Conservation (phyloP, 2,797 vertebrate genomes). For the Falco peregrinus region DNA sequence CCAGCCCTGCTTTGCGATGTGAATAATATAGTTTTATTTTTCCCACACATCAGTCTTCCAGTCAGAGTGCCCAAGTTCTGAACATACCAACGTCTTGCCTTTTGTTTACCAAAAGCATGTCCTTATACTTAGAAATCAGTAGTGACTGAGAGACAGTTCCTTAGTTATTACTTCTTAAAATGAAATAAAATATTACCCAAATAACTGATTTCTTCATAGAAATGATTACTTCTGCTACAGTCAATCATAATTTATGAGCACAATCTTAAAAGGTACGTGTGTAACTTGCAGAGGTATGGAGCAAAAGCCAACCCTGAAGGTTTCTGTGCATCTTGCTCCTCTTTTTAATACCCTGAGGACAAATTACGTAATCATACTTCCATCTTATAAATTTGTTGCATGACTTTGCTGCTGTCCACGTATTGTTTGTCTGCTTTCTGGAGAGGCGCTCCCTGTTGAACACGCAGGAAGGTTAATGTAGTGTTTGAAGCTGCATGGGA, state of each 20-base stretch:
- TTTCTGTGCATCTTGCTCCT: background rate
- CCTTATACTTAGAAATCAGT: background rate
- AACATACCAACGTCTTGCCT: background rate
- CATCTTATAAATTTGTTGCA: background rate
- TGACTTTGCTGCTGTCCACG: background rate
- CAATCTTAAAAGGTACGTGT: accelerated
- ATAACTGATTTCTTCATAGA: background rate
- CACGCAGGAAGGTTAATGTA: background rate
- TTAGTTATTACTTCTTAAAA: background rate
- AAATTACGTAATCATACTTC: background rate
- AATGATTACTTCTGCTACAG: background rate
- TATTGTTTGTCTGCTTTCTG: background rate
- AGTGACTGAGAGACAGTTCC: background rate
- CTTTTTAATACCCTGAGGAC: background rate
- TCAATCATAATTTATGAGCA: background rate
- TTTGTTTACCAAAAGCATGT: background rate
- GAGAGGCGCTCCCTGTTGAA: background rate
- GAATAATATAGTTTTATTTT: background rate
- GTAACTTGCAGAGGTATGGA: background rate
- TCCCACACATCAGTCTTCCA: background rate
- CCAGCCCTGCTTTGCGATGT: background rate
- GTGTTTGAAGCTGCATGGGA: background rate
- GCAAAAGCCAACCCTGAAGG: background rate
- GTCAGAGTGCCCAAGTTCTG: background rate
- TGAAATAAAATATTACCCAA: background rate